A percentile compares a stretch with the other conserved stretches of the same genome.
phyloP scores from a whole-genome alignment of 2,888 invertebrate genomes.

The Caenorhabditis macrosperma region DNA sequence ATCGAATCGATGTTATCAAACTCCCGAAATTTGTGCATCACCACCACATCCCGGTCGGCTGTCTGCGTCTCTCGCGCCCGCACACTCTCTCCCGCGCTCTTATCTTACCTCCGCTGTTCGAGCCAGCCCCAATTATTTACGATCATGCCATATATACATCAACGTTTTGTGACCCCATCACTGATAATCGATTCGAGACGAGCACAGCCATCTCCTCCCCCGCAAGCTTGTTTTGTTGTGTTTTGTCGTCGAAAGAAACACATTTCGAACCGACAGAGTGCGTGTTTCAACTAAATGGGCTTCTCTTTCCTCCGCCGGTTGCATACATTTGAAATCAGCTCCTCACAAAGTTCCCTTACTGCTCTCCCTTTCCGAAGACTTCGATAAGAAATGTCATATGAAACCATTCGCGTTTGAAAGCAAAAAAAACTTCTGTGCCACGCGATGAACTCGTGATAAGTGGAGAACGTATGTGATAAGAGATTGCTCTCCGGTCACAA shows the following conservation, averaged over 20 bases:
- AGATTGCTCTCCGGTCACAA: background rate
- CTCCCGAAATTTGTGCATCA: constrained; percentile 23
- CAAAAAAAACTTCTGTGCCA: constrained; percentile 9
- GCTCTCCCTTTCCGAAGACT: background rate
- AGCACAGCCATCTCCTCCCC: background rate
- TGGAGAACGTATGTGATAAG: background rate
- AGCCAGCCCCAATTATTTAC: constrained; percentile 27
- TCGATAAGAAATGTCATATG: background rate
- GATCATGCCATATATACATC: constrained; percentile 23
- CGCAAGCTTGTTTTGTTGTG: background rate
- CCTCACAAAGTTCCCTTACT: background rate
- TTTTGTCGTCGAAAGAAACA: constrained; percentile 16
- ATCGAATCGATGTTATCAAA: constrained; percentile 10
- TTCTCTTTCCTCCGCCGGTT: background rate
- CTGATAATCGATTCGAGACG: background rate
- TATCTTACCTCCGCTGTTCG: constrained; percentile 8
- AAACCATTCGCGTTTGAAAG: background rate
- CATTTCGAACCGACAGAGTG: background rate
- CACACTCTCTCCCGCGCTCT: background rate
- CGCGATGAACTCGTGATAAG: background rate
- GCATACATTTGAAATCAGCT: constrained; percentile 26
- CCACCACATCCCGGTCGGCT: background rate
- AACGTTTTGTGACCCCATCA: background rate
- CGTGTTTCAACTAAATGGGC: constrained; percentile 21
- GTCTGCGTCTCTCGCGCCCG: background rate